Conservation (phyloP, 2,888 invertebrate species). For the Yponomeuta evonymella region DNA sequence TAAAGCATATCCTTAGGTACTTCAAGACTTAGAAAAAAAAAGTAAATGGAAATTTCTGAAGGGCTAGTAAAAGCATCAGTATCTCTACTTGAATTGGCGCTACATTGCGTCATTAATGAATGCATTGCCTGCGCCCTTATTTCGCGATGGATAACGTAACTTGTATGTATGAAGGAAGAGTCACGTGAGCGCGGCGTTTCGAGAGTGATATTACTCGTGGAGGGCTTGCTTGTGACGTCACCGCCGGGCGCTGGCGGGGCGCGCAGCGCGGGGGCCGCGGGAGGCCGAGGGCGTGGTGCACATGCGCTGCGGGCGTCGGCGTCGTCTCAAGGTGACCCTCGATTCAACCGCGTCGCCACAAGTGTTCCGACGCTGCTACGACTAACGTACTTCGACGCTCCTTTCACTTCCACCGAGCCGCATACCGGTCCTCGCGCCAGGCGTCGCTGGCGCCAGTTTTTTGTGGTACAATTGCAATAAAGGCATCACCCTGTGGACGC, state of each 20-base stretch:
- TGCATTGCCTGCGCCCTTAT: too few relatives aligned
- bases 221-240: constrained; percentile 45
- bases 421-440: constrained; percentile 51
- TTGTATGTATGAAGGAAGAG: not conserved
- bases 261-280: constrained; percentile 34
- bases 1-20: too few relatives aligned
- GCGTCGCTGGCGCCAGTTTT: constrained; percentile 53
- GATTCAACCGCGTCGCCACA: constrained; percentile 43
- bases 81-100: too few relatives aligned
- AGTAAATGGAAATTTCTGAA: too few relatives aligned
- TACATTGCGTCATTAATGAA: too few relatives aligned
- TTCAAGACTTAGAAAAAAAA: too few relatives aligned
- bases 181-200: not conserved
- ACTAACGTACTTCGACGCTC: constrained; percentile 41
- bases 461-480: constrained; percentile 55
- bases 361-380: constrained; percentile 23
- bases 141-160: not conserved
- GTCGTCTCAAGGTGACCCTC: constrained; percentile 71
- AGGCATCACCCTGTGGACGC: constrained; percentile 70
- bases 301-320: constrained; percentile 59
- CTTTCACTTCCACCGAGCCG: constrained; percentile 46
- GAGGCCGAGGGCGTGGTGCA: constrained; percentile 66
- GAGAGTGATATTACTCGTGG: constrained; percentile 17
- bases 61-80: too few relatives aligned
- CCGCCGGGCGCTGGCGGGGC: constrained; percentile 17